These are phyloP conservation scores for Listronotus oregonensis DNA, from an alignment of 1,140 invertebrate genomes.

Conservation along the genomic window DNA sequence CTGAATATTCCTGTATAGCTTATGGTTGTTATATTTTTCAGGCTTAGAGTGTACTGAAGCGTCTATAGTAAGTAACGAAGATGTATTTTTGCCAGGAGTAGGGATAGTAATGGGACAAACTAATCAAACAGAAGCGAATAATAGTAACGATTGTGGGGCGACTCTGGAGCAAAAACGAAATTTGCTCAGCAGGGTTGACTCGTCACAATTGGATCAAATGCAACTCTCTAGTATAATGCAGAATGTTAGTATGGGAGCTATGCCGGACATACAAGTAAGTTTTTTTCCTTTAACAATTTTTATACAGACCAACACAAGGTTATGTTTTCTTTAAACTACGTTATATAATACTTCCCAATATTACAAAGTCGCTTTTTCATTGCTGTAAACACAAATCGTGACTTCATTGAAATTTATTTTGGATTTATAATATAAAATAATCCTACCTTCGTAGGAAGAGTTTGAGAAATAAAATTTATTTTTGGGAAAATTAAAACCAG, in stretches of 20 bases:
- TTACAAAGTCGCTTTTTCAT: too few species aligned
- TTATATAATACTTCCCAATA: too few species aligned
- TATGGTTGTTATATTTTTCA: neutral
- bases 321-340: too few species aligned
- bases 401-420: too few species aligned
- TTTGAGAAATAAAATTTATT: too few species aligned
- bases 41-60: constrained; percentile 48
- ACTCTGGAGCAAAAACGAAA: constrained; percentile 56
- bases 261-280: constrained; percentile 70
- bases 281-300: constrained; percentile 24
- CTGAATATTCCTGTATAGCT: too few species aligned
- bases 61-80: constrained; percentile 41
- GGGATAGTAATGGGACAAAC: constrained; percentile 67
- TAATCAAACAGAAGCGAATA: constrained; percentile 40
- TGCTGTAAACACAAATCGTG: too few species aligned
- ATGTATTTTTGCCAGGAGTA: constrained; percentile 66
- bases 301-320: neutral
- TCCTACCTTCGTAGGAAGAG: too few species aligned
- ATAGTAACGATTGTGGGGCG: constrained; percentile 31
- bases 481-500: too few species aligned
- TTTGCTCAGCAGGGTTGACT: constrained; percentile 50
- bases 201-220: constrained; percentile 57
- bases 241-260: constrained; percentile 59
- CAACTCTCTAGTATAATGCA: constrained; percentile 61
- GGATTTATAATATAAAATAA: too few species aligned